A percentile compares a stretch with the other conserved stretches of the same genome.
These are phyloP conservation scores for Allacma fusca DNA, from an alignment of 2,888 invertebrate species.

Conservation along the genomic window DNA sequence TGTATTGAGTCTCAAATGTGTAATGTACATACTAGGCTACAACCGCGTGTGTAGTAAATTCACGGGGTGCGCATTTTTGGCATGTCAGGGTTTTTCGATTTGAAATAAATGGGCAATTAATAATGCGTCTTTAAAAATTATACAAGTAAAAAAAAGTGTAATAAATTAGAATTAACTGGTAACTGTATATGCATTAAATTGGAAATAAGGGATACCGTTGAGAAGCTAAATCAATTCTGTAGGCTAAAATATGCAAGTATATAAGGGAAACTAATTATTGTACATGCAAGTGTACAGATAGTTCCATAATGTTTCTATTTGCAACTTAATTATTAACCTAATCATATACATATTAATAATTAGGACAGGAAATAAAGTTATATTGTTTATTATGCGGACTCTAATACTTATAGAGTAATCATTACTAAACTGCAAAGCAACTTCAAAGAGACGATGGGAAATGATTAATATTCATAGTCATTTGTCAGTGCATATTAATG, in stretches of 20 bases:
- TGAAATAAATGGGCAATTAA: background rate
- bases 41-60: background rate
- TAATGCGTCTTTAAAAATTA: background rate
- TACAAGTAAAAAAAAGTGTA: background rate
- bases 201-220: background rate
- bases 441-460: slow-evolving; percentile 14
- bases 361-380: background rate
- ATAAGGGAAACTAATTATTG: background rate
- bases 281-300: background rate
- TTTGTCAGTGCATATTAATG: slow-evolving; percentile 44
- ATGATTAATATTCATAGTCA: slow-evolving; percentile 43
- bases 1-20: background rate
- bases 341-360: background rate
- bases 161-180: background rate
- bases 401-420: background rate
- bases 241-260: background rate
- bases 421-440: background rate
- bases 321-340: background rate
- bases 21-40: background rate
- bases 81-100: slow-evolving; percentile 6
- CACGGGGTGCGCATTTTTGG: slow-evolving; percentile 12
- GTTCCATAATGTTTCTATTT: background rate
- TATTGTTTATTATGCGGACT: slow-evolving; percentile 16
- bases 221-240: background rate
- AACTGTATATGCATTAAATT: background rate